phyloP scores from a whole-genome alignment of 92 coral and sea anemone genomes.

The Palythoa grandiflora region DNA sequence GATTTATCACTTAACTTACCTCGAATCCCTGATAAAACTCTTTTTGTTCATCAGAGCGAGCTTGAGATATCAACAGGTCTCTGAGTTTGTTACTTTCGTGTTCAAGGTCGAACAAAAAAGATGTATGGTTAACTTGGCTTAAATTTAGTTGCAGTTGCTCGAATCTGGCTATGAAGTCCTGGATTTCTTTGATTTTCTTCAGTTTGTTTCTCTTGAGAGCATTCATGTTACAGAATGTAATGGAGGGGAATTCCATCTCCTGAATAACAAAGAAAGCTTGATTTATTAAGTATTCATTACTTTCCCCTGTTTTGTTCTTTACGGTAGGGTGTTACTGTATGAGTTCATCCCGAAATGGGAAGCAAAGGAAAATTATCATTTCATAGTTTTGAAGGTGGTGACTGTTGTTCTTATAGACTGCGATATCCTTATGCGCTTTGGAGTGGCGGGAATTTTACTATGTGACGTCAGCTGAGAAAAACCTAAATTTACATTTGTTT shows the following conservation, averaged over 20 bases:
- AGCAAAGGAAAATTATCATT: too few species aligned
- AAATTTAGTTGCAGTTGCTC: too few species aligned
- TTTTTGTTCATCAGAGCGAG: background rate
- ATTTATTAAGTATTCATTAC: too few species aligned
- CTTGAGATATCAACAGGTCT: background rate
- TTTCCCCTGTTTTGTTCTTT: too few species aligned
- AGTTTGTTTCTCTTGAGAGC: slow-evolving; percentile 44
- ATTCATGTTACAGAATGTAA: slow-evolving; percentile 72
- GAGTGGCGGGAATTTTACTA: too few species aligned
- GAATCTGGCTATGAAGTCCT: background rate
- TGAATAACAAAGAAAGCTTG: slow-evolving; percentile 15
- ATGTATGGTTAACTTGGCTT: background rate
- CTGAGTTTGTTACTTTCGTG: background rate
- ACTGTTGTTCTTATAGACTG: too few species aligned
- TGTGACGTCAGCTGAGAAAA: too few species aligned
- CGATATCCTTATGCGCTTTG: too few species aligned
- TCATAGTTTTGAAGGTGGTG: too few species aligned
- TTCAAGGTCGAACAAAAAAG: background rate
- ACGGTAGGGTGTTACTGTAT: too few species aligned
- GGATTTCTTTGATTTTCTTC: background rate
- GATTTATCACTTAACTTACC: background rate
- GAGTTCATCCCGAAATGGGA: too few species aligned
- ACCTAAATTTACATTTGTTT: too few species aligned
- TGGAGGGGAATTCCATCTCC: slow-evolving; percentile 69
- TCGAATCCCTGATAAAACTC: slow-evolving; percentile 8